Percentiles rank a stretch among this genome's conserved stretches.
Evolutionary conservation across 2,888 invertebrate species (phyloP).

Genomic region (Lasioglossum vierecki): DNA sequence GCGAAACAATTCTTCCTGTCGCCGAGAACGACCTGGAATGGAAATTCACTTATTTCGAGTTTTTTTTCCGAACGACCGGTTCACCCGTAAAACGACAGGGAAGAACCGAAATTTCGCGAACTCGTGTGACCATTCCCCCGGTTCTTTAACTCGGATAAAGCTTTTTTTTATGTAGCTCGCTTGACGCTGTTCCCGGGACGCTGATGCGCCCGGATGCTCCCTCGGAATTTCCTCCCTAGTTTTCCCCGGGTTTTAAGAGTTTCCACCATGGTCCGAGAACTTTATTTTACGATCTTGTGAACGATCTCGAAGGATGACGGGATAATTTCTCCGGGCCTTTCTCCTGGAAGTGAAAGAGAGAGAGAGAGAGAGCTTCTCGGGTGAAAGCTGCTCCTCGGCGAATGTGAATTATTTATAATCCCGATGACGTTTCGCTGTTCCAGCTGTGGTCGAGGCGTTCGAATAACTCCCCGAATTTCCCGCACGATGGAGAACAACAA

Average conservation of each 20-base stretch:
- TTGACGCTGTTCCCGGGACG: background rate
- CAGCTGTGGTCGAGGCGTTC: background rate
- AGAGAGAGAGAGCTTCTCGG: background rate
- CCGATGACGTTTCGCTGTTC: background rate
- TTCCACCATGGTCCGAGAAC: constrained; percentile 14
- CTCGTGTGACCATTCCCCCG: constrained; percentile 16
- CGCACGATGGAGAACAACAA: background rate
- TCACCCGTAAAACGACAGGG: constrained; percentile 34
- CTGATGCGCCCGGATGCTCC: constrained; percentile 13
- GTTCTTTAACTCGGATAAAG: constrained; percentile 39
- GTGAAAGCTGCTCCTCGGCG: background rate
- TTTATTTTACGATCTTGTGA: constrained; percentile 1
- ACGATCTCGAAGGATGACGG: constrained; percentile 7
- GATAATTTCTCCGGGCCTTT: background rate
- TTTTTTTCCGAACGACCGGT: constrained; percentile 17
- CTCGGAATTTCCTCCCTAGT: constrained; percentile 35
- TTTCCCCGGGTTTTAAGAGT: constrained; percentile 28
- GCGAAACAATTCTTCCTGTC: constrained; percentile 18
- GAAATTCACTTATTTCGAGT: constrained; percentile 53
- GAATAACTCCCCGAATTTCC: background rate
- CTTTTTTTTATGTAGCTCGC: constrained; percentile 41
- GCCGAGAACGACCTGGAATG: background rate
- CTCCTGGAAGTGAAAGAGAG: background rate
- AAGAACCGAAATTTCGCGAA: constrained; percentile 41
- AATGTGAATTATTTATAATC: constrained; percentile 6